Conservation (phyloP, 2,113 vertebrate species). For the Pituophis catenifer region DNA sequence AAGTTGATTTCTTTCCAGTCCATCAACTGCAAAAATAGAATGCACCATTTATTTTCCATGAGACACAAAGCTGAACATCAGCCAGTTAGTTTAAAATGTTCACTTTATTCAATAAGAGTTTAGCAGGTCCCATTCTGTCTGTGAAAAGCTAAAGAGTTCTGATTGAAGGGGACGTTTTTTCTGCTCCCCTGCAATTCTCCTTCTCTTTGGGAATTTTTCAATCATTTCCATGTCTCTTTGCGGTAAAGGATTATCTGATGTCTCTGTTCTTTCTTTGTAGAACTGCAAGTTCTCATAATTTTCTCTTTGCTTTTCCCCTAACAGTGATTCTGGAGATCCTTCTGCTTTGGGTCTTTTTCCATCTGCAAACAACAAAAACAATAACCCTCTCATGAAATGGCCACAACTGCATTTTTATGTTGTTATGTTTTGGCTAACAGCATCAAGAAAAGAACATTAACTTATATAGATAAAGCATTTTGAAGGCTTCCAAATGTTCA, state of each 20-base stretch:
- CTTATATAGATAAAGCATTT: neutral
- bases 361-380: constrained; percentile 69
- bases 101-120: constrained; percentile 80
- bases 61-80: constrained; percentile 54
- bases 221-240: constrained; percentile 34
- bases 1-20: constrained; percentile 71
- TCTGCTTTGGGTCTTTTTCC: constrained; percentile 74
- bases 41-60: constrained; percentile 27
- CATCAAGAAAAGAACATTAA: neutral
- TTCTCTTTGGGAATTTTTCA: constrained; percentile 66
- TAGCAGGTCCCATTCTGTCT: constrained; percentile 85
- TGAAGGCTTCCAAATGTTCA: neutral
- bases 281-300: constrained; percentile 79
- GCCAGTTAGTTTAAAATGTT: constrained; percentile 16
- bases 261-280: constrained; percentile 69
- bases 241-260: constrained; percentile 48
- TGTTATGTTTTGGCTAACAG: neutral
- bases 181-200: constrained; percentile 69
- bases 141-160: constrained; percentile 69
- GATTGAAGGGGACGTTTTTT: constrained; percentile 71
- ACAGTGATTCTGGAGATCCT: constrained; percentile 51
- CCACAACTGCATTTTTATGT: neutral
- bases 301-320: constrained; percentile 51
- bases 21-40: constrained; percentile 77
- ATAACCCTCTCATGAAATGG: neutral